Evolutionary conservation across 2,797 vertebrate species (phyloP), one percentile per base, ranked within the genome.

Genomic region (Zalophus californianus): DNA sequence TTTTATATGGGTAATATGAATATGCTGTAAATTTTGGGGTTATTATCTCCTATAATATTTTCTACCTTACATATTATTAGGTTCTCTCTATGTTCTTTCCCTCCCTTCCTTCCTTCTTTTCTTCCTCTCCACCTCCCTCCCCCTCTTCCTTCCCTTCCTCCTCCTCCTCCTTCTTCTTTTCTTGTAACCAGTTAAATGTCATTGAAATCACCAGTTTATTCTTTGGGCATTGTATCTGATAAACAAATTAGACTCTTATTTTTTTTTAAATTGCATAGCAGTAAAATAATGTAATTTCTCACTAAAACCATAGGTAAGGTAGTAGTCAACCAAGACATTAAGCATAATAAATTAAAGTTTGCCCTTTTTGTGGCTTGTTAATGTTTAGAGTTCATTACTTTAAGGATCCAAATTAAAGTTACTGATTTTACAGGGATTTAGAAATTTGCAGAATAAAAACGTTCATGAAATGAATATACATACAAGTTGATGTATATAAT

Each of bases 311-410:
- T 23, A 41, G 20, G 7, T 41, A 48, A 27, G 2, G 29, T 56
- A 77, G 48, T 41, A 86, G 23, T 94, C 21, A 95, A 58, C 27
- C 70, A 92, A 96, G 6, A 44, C 44, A 87, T 83, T 35, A 77
- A 89, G 48, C 66, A 70, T 35, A 84, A 68, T 75, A 75, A 89
- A 44, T 94, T 84, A 80, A 72, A 93, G 18, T 32, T 70, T 83
- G 2, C 1, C 56, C 48, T 92, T 84, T 95, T 92, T 78, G 78
- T 86, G 48, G 7, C 10, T 52, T 94, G 18, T 75, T 94, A 94
- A 90, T 50, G 8, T 83, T 75, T 62, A 87, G 15, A 29, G 38
- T 35, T 84, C 48, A 83, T 66, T 78, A 54, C 52, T 64, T 87
- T 84, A 90, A 79, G 27, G 14, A 60, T 73, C 5, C 25, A 90